Percentiles rank a stretch among this genome's conserved stretches.
Evolutionary conservation across 2,113 vertebrate genomes (phyloP).

Genomic region (Falcunculus frontatus): DNA sequence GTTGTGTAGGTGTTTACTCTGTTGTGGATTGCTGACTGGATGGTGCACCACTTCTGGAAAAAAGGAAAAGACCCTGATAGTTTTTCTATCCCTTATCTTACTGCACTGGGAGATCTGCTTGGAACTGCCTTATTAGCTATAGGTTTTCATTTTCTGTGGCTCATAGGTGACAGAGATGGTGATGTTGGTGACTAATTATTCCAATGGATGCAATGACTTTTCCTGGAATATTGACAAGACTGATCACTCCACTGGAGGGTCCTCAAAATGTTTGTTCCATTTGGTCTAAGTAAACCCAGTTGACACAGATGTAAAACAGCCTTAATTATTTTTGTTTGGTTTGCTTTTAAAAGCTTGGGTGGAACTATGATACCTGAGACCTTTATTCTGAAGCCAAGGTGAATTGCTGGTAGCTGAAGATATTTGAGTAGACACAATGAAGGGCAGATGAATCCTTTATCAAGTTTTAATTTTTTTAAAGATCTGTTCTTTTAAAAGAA

Average conservation of each 20-base stretch:
- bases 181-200: constrained; percentile 88
- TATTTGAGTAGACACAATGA: background rate
- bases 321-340: constrained; percentile 54
- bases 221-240: background rate
- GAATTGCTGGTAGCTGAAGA: background rate
- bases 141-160: constrained; percentile 94
- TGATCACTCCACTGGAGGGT: background rate
- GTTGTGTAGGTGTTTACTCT: constrained; percentile 83
- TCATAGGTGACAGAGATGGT: constrained; percentile 93
- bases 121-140: constrained; percentile 91
- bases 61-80: constrained; percentile 96
- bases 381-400: background rate
- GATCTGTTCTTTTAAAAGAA: background rate
- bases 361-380: background rate
- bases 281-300: background rate
- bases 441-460: background rate
- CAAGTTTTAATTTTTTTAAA: background rate
- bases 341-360: background rate
- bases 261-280: background rate
- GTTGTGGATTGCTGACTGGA: constrained; percentile 93
- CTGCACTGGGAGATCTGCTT: constrained; percentile 90
- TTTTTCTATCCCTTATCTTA: constrained; percentile 96
- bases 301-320: constrained; percentile 50
- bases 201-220: background rate
- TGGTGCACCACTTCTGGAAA: constrained; percentile 95